Percentiles rank a stretch among this genome's conserved stretches.
phyloP scores from a whole-genome alignment of 2,888 invertebrate species.

The Spilosoma lubricipeda region DNA sequence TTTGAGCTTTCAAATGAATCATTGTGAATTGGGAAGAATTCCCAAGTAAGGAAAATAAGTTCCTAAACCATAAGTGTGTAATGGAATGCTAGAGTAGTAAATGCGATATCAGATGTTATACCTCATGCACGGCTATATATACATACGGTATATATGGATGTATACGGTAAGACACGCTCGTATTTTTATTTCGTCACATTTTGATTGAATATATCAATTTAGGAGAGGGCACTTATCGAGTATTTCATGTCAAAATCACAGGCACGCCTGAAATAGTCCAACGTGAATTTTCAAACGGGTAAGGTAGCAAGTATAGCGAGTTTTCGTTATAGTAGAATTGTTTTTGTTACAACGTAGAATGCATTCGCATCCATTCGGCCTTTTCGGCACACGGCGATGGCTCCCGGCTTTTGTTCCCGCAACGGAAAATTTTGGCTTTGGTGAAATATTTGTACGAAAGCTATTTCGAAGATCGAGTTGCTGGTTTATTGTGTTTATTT shows the following conservation, averaged over 20 bases:
- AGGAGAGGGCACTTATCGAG: background rate
- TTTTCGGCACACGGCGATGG: conserved; percentile 12
- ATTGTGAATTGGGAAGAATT: too few relatives aligned
- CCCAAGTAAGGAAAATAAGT: too few relatives aligned
- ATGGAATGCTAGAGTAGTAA: too few relatives aligned
- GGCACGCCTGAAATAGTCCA: background rate
- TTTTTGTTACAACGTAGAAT: conserved; percentile 48
- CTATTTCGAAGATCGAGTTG: conserved; percentile 7
- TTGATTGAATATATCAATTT: background rate
- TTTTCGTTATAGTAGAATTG: conserved; percentile 55
- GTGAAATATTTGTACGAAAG: conserved; percentile 13
- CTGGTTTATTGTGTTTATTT: background rate
- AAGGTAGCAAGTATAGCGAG: conserved; percentile 30
- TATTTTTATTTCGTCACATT: background rate
- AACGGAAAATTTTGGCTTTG: conserved; percentile 9
- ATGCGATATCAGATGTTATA: too few relatives aligned
- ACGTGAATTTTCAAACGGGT: conserved; percentile 23
- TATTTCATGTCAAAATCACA: background rate
- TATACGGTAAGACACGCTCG: too few relatives aligned
- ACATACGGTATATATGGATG: too few relatives aligned
- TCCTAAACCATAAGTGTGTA: too few relatives aligned
- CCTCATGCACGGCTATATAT: background rate
- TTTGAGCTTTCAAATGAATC: too few relatives aligned
- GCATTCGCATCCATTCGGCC: conserved; percentile 43
- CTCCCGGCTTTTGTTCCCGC: conserved; percentile 15